Evolutionary conservation across 2,797 vertebrate genomes (phyloP), one percentile per base, ranked within the genome.

Genomic region (Enteromius trimaculatus): DNA sequence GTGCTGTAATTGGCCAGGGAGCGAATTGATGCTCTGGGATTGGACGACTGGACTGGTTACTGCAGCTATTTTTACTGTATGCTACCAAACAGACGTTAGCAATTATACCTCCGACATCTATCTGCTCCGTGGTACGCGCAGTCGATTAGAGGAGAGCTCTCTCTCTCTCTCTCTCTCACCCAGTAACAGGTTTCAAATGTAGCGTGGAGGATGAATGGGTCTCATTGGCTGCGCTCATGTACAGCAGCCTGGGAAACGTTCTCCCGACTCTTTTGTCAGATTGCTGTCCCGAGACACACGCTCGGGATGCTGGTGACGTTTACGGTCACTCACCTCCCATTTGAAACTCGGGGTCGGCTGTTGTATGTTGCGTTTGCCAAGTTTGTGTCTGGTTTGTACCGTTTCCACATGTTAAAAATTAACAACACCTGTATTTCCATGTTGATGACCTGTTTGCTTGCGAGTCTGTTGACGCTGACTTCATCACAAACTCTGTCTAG

Each of bases 1-100:
- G 93, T 91, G 89, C 91, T 93, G 95, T 96, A 97, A 97, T 98
- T 97, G 95, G 94, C 90, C 92, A 84, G 92, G 93, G 95, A 95
- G 95, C 92, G 93, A 94, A 94, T 92, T 91, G 93, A 85, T 92
- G 93, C 89, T 90, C 89, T 90, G 93, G 92, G 94, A 96, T 96
- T 96, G 95, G 95, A 92, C 92, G 91, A 91, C 88, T 91, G 92
- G 88, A 91, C 87, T 84, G 79, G 92, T 95, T 90, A 90, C 91
- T 83, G 79, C 89, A 91, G 89, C 90, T 92, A 44, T 93, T 93
- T 92, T 91, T 91, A 93, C 91, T 92, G 92, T 93, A 89, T 84
- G 89, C 92, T 90, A 80, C 86, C 89, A 88, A 90, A 91, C 90
- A 86, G 88, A 88, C 90, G 90, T 84, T 81, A 83, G 89, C 91